A percentile compares a stretch with the other conserved stretches of the same genome.
phyloP scores from a whole-genome alignment of 2,888 invertebrate genomes.

The Coleophora flavipennella region DNA sequence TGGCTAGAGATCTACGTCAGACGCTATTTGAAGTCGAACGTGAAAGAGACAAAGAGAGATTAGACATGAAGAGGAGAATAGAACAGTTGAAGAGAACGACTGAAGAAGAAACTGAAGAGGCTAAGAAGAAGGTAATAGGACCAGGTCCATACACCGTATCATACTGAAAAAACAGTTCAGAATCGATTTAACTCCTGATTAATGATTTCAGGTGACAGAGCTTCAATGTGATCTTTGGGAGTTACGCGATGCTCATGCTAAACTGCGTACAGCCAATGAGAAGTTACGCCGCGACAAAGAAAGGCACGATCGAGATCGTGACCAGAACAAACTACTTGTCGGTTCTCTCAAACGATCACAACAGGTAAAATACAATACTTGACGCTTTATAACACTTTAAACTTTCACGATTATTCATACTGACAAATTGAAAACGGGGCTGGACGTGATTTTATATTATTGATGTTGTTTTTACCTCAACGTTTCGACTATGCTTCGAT shows the following conservation, averaged over 20 bases:
- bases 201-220: constrained; percentile 68
- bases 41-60: constrained; percentile 89
- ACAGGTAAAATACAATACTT: constrained; percentile 47
- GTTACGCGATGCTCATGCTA: constrained; percentile 91
- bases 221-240: constrained; percentile 91
- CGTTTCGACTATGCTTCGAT: no score
- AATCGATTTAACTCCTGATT: no score
- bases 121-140: constrained; percentile 81
- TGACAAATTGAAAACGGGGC: no score
- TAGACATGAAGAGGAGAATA: constrained; percentile 88
- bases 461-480: no score
- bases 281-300: constrained; percentile 91
- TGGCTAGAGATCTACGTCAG: constrained; percentile 89
- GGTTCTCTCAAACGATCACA: constrained; percentile 62
- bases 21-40: constrained; percentile 92
- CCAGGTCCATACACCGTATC: neutral
- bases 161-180: no score
- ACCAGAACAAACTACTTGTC: constrained; percentile 67
- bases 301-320: constrained; percentile 85
- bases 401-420: no score
- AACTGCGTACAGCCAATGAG: constrained; percentile 91
- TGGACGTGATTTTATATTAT: no score
- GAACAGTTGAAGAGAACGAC: constrained; percentile 88
- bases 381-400: no score
- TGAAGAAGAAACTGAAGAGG: constrained; percentile 92